phyloP scores from a whole-genome alignment of 2,888 invertebrate species.

The Spilarctia lutea region DNA sequence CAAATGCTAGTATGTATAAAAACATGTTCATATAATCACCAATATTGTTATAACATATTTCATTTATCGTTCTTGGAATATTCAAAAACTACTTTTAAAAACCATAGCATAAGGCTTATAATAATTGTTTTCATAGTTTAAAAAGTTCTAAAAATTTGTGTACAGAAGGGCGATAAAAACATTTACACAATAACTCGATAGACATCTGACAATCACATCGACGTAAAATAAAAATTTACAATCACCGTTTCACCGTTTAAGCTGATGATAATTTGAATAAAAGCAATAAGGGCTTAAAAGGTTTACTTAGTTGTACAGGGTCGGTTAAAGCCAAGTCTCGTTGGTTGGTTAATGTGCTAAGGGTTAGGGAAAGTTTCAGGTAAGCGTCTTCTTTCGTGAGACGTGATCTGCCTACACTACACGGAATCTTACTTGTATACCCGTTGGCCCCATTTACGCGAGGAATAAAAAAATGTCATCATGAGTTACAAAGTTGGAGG shows the following conservation, averaged over 20 bases:
- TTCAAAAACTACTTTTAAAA: neutral
- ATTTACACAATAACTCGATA: constrained; percentile 7
- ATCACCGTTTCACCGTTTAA: constrained; percentile 24
- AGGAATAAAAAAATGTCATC: constrained; percentile 55
- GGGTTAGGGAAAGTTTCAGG: constrained; percentile 84
- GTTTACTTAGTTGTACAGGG: constrained; percentile 56
- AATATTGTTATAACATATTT: too few relatives aligned
- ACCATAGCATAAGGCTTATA: neutral
- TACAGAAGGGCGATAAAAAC: neutral
- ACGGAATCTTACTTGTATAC: constrained; percentile 50
- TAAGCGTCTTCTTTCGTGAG: constrained; percentile 81
- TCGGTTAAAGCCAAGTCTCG: constrained; percentile 64
- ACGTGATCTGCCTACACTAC: constrained; percentile 79
- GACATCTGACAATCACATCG: constrained; percentile 10
- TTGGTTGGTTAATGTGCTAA: constrained; percentile 82
- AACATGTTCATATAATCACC: too few relatives aligned
- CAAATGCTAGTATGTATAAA: too few relatives aligned
- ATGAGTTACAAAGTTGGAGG: constrained; percentile 54
- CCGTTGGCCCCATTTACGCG: constrained; percentile 47
- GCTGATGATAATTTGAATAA: constrained; percentile 48
- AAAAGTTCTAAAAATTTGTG: neutral
- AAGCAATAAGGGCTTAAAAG: constrained; percentile 58
- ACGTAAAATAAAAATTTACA: constrained; percentile 20
- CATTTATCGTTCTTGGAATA: too few relatives aligned
- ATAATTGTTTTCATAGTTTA: neutral